Base-by-base conservation (phyloP, 2,888 invertebrate species). In the Habrosyne pyritoides region DNA sequence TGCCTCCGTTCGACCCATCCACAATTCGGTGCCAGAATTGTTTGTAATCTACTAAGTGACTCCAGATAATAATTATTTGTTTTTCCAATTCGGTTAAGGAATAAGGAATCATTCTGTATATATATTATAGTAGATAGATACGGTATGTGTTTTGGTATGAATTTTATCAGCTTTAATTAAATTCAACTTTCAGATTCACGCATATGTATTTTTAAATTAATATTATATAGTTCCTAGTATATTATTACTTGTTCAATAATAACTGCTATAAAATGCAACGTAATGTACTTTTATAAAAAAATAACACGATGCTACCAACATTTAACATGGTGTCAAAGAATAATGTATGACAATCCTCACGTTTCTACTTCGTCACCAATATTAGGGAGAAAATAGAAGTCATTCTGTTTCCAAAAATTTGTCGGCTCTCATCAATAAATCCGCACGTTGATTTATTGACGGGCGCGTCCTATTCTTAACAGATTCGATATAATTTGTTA, bases 401-500 rank as follows among this genome's bases (percentile, higher is more conserved):
- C 73, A 71, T 75, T 73, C 65, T 28, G 14, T 50, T 30, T 50
- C 70, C 71, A 81, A 76, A 79, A 75, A 79, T 75, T 81, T 76
- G 79, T 85, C 83, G 73, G 81, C 81, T 84, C 84, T 86, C 84
- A 83, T 83, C 87, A 79, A 88, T 89, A 88, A 88, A 88, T 86
- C 86, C 82, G 58, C 73, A 78, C 71, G 77, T 83, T 91, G 90
- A 91, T 91, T 91, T 90, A 91, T 88, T 81, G 90, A 87, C 88
- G 84, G 81, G 83, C 82, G 77, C 84, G 83, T 89, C 85, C 86
- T 85, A 88, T 89, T 89, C 87, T 86, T 77, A 83, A 82, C 87
- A 86, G 89, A 90, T 88, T 87, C 87, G 77, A 83, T 84, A 85
- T 91, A 91, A 91, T 91, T 92, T 92, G 92, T 92, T 90, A 91